A percentile compares a stretch with the other conserved stretches of the same genome.
Conservation (phyloP, 2,888 invertebrate genomes). For the Beris chalybata region DNA sequence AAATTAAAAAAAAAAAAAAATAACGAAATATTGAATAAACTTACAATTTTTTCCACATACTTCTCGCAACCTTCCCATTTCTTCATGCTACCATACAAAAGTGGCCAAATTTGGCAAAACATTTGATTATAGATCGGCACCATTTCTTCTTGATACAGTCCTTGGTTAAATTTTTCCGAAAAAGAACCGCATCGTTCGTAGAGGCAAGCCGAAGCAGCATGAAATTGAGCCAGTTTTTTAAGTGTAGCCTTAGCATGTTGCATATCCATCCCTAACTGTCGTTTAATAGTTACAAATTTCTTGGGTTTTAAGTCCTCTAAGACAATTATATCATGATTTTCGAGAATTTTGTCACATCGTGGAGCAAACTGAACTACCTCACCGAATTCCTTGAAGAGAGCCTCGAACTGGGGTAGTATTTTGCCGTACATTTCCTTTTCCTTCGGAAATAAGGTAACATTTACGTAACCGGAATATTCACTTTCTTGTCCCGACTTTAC, state of each 20-base stretch:
- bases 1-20: neutral
- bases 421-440: slow-evolving; percentile 50
- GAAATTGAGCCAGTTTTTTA: slow-evolving; percentile 47
- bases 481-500: slow-evolving; percentile 47
- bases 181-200: slow-evolving; percentile 32
- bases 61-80: slow-evolving; percentile 40
- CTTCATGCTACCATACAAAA: slow-evolving; percentile 34
- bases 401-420: slow-evolving; percentile 48
- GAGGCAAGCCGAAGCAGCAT: slow-evolving; percentile 49
- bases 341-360: slow-evolving; percentile 45
- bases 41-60: slow-evolving; percentile 45
- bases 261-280: slow-evolving; percentile 45
- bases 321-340: slow-evolving; percentile 46
- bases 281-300: slow-evolving; percentile 47
- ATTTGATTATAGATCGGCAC: slow-evolving; percentile 41
- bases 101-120: slow-evolving; percentile 33
- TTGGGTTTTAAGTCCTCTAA: slow-evolving; percentile 50
- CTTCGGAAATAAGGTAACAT: slow-evolving; percentile 46
- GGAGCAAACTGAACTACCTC: slow-evolving; percentile 47
- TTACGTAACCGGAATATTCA: slow-evolving; percentile 40
- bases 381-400: slow-evolving; percentile 46
- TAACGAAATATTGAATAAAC: slow-evolving; percentile 1
- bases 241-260: slow-evolving; percentile 46
- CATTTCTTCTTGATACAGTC: slow-evolving; percentile 31
- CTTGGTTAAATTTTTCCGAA: slow-evolving; percentile 47